Conservation (phyloP, 92 coral and sea anemone genomes). For the Parazoanthus swiftii region DNA sequence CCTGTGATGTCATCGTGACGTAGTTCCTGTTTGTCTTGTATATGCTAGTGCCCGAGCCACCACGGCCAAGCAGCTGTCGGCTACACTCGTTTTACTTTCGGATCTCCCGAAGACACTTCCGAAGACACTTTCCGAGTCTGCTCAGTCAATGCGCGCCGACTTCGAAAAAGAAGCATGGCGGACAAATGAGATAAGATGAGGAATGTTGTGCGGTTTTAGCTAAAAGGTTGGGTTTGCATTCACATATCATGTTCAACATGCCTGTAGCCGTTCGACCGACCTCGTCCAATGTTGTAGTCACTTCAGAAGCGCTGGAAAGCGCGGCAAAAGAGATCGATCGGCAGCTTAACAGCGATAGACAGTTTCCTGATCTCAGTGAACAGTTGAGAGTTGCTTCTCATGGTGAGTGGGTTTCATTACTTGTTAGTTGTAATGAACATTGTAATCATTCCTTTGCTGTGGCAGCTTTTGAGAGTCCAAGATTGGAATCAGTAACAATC, state of each 20-base stretch:
- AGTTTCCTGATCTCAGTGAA: constrained; percentile 88
- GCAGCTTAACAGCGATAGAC: constrained; percentile 82
- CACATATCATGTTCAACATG: constrained; percentile 50
- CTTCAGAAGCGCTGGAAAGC: constrained; percentile 84
- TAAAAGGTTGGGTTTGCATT: neutral
- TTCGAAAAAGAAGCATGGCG: constrained; percentile 71
- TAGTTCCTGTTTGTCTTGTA: constrained; percentile 7
- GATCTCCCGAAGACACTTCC: constrained; percentile 31
- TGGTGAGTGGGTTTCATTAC: constrained; percentile 52
- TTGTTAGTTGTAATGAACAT: neutral
- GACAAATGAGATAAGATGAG: constrained; percentile 40
- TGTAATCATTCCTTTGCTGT: neutral
- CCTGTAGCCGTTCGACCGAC: constrained; percentile 70
- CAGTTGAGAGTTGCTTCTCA: constrained; percentile 79
- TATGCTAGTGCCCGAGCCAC: constrained; percentile 6
- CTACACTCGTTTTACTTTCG: constrained; percentile 28
- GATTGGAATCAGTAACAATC: neutral
- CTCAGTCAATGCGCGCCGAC: constrained; percentile 79
- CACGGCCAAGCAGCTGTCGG: constrained; percentile 5
- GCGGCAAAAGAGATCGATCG: constrained; percentile 95
- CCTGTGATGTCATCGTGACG: constrained; percentile 62
- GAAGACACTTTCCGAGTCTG: constrained; percentile 63
- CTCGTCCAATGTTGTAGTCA: constrained; percentile 54
- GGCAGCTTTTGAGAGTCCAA: neutral
- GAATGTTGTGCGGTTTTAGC: constrained; percentile 20